Base-by-base conservation (phyloP, 2,113 vertebrate genomes). In the Albula goreensis region DNA sequence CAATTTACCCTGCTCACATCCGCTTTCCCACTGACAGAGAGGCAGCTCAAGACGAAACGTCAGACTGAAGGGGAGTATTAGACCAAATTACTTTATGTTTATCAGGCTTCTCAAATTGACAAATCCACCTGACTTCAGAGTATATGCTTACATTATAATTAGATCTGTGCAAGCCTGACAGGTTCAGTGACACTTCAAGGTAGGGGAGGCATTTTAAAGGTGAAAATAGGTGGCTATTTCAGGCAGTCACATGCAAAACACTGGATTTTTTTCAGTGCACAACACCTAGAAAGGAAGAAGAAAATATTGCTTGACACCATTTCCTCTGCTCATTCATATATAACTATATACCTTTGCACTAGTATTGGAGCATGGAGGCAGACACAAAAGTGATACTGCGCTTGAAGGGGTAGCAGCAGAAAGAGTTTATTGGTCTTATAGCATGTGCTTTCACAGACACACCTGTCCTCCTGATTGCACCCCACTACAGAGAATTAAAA, bases 381-480 rank as follows among this genome's bases (percentile, higher is more conserved):
- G 87, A 79, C n/a, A 63, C 1, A 78, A 41, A 78, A 87, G 88
- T 78, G 83, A 15, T 86, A 81, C 87, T 88, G 87, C 12, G 66
- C 88, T 89, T 50, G 50, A 85, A 83, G 25, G 87, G 89, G 85
- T 88, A 57, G 83, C 83, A 91, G 92, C 93, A 94, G 93, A 89
- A 89, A 84, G 89, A 89, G 86, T 89, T 93, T 92, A 95, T 94
- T 93, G 31, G 31, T 41, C 31, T 41, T 41, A 41, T 41, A 41
- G 0, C 31, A 41, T 41, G 92, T 91, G 93, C 89, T 52, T 60
- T 60, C 57, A 12, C 53, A 88, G 89, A 85, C 91, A 87, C 87
- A 85, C 85, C 88, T 84, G 87, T 60, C 12, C 11, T 60, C 12
- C 12, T 60, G 12, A 60, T 1, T 11, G 12, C 17, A 60, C 17